Evolutionary conservation across 2,888 invertebrate species (phyloP).

Genomic region (Liposcelis brunnea): DNA sequence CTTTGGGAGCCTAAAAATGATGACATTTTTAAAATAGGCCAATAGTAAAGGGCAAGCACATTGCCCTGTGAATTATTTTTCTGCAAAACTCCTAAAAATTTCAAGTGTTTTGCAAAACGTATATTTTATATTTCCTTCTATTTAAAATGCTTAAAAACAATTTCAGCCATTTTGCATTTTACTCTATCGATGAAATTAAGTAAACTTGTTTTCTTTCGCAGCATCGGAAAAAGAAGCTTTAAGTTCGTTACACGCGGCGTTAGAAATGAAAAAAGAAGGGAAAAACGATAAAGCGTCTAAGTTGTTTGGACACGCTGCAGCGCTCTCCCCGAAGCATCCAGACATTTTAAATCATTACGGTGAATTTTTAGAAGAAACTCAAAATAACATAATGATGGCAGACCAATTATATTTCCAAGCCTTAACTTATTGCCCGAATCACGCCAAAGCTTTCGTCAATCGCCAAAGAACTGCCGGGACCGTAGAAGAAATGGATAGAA

Average conservation of each 20-base stretch:
- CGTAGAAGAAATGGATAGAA: slow-evolving; percentile 76
- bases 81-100: too few species aligned
- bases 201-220: slow-evolving; percentile 14
- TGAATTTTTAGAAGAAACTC: slow-evolving; percentile 74
- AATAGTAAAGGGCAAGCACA: too few species aligned
- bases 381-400: slow-evolving; percentile 71
- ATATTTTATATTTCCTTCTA: too few species aligned
- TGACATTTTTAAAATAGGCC: too few species aligned
- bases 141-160: too few species aligned
- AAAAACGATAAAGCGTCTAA: slow-evolving; percentile 74
- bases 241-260: slow-evolving; percentile 65
- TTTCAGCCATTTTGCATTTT: too few species aligned
- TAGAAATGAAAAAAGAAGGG: slow-evolving; percentile 66
- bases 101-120: too few species aligned
- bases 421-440: slow-evolving; percentile 64
- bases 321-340: slow-evolving; percentile 79
- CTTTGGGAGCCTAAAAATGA: too few species aligned
- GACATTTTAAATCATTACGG: slow-evolving; percentile 86
- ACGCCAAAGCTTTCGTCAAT: slow-evolving; percentile 60
- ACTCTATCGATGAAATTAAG: too few species aligned
- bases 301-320: slow-evolving; percentile 77
- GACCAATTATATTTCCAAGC: slow-evolving; percentile 76
- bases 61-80: too few species aligned
- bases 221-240: slow-evolving; percentile 54
- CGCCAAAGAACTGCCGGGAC: slow-evolving; percentile 70